Conservation (phyloP, 2,113 vertebrate genomes). For the Butorides virescens region DNA sequence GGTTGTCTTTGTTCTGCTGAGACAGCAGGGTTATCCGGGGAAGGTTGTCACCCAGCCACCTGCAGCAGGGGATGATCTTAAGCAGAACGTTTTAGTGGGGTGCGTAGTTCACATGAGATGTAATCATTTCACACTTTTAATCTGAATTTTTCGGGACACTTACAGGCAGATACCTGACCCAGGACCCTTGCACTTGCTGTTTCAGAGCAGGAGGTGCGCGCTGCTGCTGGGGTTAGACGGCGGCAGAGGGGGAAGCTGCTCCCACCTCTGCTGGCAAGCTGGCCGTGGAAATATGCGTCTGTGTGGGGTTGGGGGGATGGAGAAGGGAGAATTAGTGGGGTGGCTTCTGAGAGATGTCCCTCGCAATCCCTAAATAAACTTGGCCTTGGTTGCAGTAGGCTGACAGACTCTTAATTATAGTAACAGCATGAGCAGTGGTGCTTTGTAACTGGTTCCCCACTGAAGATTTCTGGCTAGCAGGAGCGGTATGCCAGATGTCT, state of each 20-base stretch:
- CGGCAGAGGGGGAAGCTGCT: not conserved
- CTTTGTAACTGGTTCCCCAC: constrained; percentile 27
- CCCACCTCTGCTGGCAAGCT: not conserved
- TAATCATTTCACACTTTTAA: not conserved
- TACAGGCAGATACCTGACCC: not conserved
- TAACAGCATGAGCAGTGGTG: not conserved
- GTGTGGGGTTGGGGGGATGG: not conserved
- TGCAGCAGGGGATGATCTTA: not conserved
- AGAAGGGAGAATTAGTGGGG: not conserved
- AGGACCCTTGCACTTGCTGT: not conserved
- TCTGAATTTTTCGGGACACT: not conserved
- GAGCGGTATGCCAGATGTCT: constrained; percentile 29
- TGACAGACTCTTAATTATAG: constrained; percentile 53
- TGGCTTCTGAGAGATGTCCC: not conserved
- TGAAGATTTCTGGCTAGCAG: constrained; percentile 37
- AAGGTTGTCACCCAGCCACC: not conserved
- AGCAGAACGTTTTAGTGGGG: not conserved
- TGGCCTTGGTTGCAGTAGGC: not conserved
- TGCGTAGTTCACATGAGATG: not conserved
- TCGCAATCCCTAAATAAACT: constrained; percentile 12
- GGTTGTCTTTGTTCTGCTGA: not conserved
- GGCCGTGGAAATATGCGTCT: fast-evolving
- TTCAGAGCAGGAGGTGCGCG: fast-evolving
- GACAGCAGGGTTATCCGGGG: not conserved
- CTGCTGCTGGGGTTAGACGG: not conserved